Evolutionary conservation across 2,888 invertebrate genomes (phyloP), one percentile per base, ranked within the genome.

Genomic region (Calameuta filiformis): DNA sequence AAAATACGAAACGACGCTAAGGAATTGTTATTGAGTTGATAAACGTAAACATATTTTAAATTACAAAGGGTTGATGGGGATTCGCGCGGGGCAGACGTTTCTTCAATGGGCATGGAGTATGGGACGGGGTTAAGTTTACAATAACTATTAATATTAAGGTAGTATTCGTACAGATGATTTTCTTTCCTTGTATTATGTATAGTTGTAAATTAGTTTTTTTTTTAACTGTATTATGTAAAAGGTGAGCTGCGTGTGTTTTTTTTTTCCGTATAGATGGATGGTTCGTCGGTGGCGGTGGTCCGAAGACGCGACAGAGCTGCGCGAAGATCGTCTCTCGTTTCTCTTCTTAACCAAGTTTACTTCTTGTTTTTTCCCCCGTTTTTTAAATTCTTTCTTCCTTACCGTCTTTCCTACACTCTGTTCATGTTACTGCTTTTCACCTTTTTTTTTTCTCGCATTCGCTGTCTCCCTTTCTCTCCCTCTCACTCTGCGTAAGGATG

Each of bases 1-100:
- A 91, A 91, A 91, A 91, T 91, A 91, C 87, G 90, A 91, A 91
- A 91, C 87, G 88, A 90, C 90, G 86, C 88, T 90, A 87, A 88
- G 88, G 85, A 89, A 90, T 87, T 87, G 86, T 88, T 85, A 86
- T 89, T 87, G 85, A 87, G 84, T 87, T 56, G 85, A 88, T 86
- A 85, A 91, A 90, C 87, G 84, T 86, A 90, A 90, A 88, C 86
- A 84, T 85, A 83, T 81, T 71, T 87, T 88, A 87, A 89, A 90
- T 88, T 88, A 89, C 87, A 87, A 56, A 56, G 79, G 84, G 81
- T 79, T 80, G 73, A 79, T 77, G 79, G 79, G 73, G 73, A 35
- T 81, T 81, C 73, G 56, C 56, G 56, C 56, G 23, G 56, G 56
- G 56, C 56, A 56, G 56, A 23, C 56, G 9, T 56, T 56, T 56